A percentile compares a stretch with the other conserved stretches of the same genome.
These are phyloP conservation scores for Thecophora atra DNA, from an alignment of 2,888 invertebrate genomes.

Conservation along the genomic window DNA sequence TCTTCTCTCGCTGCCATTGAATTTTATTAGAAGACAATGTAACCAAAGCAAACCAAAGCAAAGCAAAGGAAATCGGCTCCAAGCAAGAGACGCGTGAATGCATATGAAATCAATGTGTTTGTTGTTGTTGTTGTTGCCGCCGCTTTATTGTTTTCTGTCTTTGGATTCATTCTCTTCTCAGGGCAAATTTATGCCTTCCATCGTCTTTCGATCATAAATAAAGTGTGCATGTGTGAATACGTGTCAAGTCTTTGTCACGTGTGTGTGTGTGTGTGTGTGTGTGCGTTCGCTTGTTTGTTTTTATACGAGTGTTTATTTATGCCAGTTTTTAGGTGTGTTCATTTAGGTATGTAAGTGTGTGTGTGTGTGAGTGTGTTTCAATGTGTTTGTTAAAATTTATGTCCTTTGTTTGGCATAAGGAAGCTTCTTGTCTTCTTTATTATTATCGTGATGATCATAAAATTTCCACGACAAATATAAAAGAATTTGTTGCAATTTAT, in stretches of 20 bases:
- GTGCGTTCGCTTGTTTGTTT: neutral
- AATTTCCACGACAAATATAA: constrained; percentile 23
- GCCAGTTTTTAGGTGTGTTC: neutral
- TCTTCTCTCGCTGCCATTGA: neutral
- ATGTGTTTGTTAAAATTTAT: neutral
- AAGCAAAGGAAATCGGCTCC: too few species aligned
- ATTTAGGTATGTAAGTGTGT: neutral
- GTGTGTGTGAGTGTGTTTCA: constrained; percentile 6
- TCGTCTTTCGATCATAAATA: neutral
- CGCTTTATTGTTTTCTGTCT: constrained; percentile 23
- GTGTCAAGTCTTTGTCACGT: too few species aligned
- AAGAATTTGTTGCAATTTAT: constrained; percentile 11
- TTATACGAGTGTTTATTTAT: neutral
- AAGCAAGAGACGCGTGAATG: neutral
- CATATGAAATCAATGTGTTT: neutral
- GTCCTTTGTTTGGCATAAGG: neutral
- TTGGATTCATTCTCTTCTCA: neutral
- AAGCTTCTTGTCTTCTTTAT: neutral
- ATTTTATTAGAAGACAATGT: too few species aligned
- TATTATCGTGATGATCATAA: constrained; percentile 6
- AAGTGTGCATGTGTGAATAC: neutral
- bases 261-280: neutral
- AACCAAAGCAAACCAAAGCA: too few species aligned
- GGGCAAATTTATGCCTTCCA: constrained; percentile 14
- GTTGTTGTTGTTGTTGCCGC: constrained; percentile 11